Evolutionary conservation across 2,888 invertebrate species (phyloP).

Genomic region (Perizoma affinitatum): DNA sequence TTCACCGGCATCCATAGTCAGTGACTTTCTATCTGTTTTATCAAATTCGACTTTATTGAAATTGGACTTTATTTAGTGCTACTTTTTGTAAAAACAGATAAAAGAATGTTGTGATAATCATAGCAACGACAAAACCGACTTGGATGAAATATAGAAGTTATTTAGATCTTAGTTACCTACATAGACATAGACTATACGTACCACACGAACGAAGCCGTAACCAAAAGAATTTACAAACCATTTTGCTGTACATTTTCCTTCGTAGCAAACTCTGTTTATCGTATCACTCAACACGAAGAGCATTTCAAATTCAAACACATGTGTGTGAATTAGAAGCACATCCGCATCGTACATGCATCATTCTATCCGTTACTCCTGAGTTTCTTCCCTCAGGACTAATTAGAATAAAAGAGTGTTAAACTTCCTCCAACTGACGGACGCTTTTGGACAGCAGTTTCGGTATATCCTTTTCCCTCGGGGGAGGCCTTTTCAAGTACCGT

Average conservation of each 20-base stretch:
- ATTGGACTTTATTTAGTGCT: conserved; percentile 31
- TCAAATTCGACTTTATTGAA: conserved; percentile 33
- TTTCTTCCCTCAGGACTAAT: conserved; percentile 67
- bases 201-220: no score
- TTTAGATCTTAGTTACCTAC: no score
- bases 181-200: no score
- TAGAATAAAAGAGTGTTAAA: conserved; percentile 79
- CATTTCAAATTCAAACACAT: conserved; percentile 39
- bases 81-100: conserved; percentile 5
- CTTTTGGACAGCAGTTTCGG: conserved; percentile 55
- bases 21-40: conserved; percentile 34
- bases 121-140: no score
- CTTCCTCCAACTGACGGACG: conserved; percentile 65
- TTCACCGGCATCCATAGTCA: conserved; percentile 21
- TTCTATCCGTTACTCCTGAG: conserved; percentile 60
- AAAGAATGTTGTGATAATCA: not conserved
- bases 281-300: conserved; percentile 24
- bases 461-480: conserved; percentile 43
- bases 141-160: no score
- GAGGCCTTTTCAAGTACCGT: conserved; percentile 42
- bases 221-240: no score
- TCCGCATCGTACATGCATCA: conserved; percentile 50
- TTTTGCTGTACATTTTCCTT: not conserved
- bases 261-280: conserved; percentile 3
- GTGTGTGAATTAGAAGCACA: conserved; percentile 55